Base-by-base conservation (phyloP, 1,140 invertebrate genomes). In the Drosophila parabipectinata region DNA sequence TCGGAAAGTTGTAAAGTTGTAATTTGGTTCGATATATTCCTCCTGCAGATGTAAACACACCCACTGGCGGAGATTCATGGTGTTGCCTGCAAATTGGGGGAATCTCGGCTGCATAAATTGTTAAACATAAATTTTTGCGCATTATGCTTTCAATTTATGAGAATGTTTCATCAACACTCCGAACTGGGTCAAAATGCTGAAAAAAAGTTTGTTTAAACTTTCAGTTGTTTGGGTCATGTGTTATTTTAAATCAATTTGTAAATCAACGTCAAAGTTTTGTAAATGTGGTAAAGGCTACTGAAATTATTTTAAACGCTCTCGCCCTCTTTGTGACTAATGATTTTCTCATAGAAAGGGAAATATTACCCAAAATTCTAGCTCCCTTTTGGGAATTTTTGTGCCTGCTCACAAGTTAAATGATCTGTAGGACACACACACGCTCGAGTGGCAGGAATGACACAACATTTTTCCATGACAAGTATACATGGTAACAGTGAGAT, bases 71-170 rank as follows among this genome's bases (percentile, higher is more conserved):
- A 50, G 55, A 72, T 77, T 66, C 67, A 67, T 78, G 44, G 26
- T 28, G 26, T 28, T 58, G 71, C 54, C 53, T 74, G 68, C 69
- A 73, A 73, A 73, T 76, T 79, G 76, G 64, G 50, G 50, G 51
- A 69, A 69, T 69, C 63, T 50, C 47, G 44, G 50, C 76, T 79
- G 80, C 80, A 61, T 75, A 83, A 80, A 76, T 79, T 69, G 62
- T 68, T 73, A 71, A 63, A 62, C 79, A 78, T 68, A 85, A 80
- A 85, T 69, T 79, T 44, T 85, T 79, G 77, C 81, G 59, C 52
- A 77, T 71, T 80, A 80, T 71, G 77, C 61, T 41, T 79, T 68
- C 48, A 63, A 83, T 79, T 66, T 72, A 76, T 66, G 63, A 44
- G 62, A 56, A 79, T 59, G 60, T 77, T 77, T 69, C 66, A 37